Base-by-base conservation (phyloP, 2,113 vertebrate genomes). In the Rhinopomastus cyanomelas region DNA sequence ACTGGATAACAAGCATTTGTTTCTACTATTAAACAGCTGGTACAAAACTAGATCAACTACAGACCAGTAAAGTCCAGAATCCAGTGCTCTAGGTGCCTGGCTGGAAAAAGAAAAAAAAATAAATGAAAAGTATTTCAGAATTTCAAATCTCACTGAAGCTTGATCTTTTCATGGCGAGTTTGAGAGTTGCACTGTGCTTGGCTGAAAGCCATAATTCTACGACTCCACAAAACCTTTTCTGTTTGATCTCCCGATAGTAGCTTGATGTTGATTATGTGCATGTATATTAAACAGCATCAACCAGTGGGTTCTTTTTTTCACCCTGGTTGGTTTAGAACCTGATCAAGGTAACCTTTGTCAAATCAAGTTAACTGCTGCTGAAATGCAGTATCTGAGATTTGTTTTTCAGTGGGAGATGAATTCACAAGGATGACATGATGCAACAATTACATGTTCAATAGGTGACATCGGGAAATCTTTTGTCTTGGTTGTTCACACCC, bases 381-480 rank as follows among this genome's bases (percentile, higher is more conserved):
- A 79, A 72, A 88, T 39, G 61, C 51, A 62, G 51, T 62, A 79
- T 68, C 56, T 68, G 46, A 68, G 59, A 59, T 4, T 19, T 62
- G 18, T 6, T 4, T 34, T 92, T 91, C 73, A 87, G 20, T 39
- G 75, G 51, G 32, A 15, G 9, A 76, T 51, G 34, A 84, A 90
- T 71, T 78, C 49, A 79, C 13, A 57, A 79, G 30, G 73, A 72
- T n/a, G 32, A 74, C 88, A 42, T 22, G 22, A 61, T 74, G 21
- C 65, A 83, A 78, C 75, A 81, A 72, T 68, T 75, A 36, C 36
- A 42, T 44, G 34, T 76, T 51, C 77, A 75, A 88, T 78, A 83
- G 61, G 59, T 86, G 69, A 36, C 66, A 86, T 81, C 49, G 57
- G 73, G 84, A 94, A 75, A 66, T 65, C 65, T 94, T 81, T 91